Conservation (phyloP, 2,113 vertebrate species). For the Pheucticus melanocephalus region DNA sequence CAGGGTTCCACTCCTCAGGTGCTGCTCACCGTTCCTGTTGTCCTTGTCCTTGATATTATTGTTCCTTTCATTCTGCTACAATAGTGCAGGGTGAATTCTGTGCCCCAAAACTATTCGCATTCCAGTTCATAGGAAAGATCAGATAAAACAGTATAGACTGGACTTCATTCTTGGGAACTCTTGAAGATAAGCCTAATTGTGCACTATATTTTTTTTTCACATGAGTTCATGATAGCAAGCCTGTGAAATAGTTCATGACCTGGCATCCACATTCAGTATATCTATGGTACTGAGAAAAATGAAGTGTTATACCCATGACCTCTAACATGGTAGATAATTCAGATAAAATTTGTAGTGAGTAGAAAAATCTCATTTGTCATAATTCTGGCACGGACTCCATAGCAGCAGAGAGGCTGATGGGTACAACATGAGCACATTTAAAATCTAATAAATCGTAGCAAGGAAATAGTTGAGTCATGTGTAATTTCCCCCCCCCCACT, state of each 20-base stretch:
- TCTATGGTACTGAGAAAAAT: conserved; percentile 51
- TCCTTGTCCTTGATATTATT: background rate
- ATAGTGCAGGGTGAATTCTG: background rate
- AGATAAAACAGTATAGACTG: conserved; percentile 28
- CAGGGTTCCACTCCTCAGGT: background rate
- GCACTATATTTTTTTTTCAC: background rate
- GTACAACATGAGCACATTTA: conserved; percentile 37
- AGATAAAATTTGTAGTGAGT: conserved; percentile 45
- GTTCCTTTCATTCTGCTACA: background rate
- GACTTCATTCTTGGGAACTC: conserved; percentile 15
- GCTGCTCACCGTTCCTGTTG: accelerated
- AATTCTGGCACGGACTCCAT: conserved; percentile 37
- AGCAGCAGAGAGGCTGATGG: conserved; percentile 37
- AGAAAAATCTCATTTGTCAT: conserved; percentile 55
- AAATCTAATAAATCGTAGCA: conserved; percentile 44
- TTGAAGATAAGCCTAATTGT: conserved; percentile 54
- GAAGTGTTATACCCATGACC: conserved; percentile 57
- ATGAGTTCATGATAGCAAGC: conserved; percentile 30
- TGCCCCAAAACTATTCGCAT: background rate
- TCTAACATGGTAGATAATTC: conserved; percentile 61
- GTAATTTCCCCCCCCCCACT: background rate
- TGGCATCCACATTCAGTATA: background rate
- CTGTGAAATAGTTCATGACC: conserved; percentile 48
- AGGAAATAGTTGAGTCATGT: conserved; percentile 57
- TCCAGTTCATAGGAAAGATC: conserved; percentile 2